phyloP scores from a whole-genome alignment of 2,797 vertebrate species.

The Spinus olivaceus region DNA sequence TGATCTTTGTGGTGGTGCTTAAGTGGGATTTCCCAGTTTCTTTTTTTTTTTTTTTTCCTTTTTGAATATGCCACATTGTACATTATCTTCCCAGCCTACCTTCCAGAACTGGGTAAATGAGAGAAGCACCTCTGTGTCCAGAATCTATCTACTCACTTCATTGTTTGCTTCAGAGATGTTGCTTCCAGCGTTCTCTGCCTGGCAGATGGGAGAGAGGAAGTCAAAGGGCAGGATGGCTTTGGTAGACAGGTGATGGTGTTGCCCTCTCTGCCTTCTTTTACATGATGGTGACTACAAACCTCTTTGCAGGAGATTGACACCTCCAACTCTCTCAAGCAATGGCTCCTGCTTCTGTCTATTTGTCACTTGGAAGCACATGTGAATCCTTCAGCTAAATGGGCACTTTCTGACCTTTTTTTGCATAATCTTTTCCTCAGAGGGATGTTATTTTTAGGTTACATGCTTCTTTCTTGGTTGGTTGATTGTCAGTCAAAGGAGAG shows the following conservation, averaged over 20 bases:
- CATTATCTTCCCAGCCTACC: not conserved
- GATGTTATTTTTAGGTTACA: not conserved
- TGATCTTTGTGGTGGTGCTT: no score
- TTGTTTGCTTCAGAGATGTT: not conserved
- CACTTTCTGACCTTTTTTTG: not conserved
- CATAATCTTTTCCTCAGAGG: not conserved
- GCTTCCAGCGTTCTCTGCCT: not conserved
- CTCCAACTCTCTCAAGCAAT: not conserved
- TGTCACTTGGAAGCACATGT: not conserved
- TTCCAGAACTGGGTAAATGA: not conserved
- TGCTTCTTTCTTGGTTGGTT: not conserved
- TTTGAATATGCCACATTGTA: not conserved
- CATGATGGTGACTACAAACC: not conserved
- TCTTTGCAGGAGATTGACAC: not conserved
- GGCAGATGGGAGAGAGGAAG: not conserved
- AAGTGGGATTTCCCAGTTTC: no score
- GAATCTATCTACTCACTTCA: accelerated
- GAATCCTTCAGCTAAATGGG: not conserved
- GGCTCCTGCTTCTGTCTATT: not conserved
- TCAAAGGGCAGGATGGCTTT: not conserved
- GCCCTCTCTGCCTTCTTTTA: not conserved
- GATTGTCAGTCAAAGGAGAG: not conserved
- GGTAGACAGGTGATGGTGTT: not conserved
- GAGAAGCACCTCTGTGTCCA: not conserved
- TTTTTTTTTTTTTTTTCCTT: no score